Base-by-base conservation (phyloP, 1,140 invertebrate species). In the Watersipora subatra region DNA sequence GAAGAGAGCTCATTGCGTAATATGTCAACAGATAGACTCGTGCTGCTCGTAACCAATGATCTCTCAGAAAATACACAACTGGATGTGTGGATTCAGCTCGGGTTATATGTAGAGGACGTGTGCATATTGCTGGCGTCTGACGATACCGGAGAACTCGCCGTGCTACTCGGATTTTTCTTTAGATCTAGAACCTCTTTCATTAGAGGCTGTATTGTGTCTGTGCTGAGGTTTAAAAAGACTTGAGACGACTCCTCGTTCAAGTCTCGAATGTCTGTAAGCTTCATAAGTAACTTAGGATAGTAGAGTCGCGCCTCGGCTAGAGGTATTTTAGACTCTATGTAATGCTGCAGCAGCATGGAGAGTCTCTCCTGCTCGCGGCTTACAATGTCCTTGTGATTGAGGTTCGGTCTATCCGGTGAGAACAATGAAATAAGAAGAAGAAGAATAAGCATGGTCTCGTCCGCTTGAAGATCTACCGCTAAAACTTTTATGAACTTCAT, bases 281-380 rank as follows among this genome's bases (percentile, higher is more conserved):
- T 92, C 75, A 89, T 87, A 62, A 93, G 89, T 30, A 95, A 82
- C 71, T 90, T 88, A 17, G 92, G 82, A 82, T 92, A 94, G 46
- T 87, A 86, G 7, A 87, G 87, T 72, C 87, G 87, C 0, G 91
- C 91, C 73, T 92, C 89, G 0, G 57, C 56, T 1, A 73, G 67
- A 0, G 87, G 84, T 78, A 89, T 89, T 27, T 88, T 83, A 70
- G 88, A 89, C 75, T 93, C 89, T 58, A 94, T 78, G 79, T 93
- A 94, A 58, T 89, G 84, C 71, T 88, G 82, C 2, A 94, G 82
- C 66, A 94, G 85, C 79, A 90, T 89, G 76, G 91, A 91, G 78
- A 93, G 94, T 12, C 89, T 89, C 80, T 92, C 89, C 83, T 94
- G 92, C 78, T 93, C 90, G 59, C 91, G 79, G 78, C 88, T 87